Evolutionary conservation across 2,888 invertebrate genomes (phyloP), one percentile per base, ranked within the genome.

Genomic region (Agonopterix subpropinquella): DNA sequence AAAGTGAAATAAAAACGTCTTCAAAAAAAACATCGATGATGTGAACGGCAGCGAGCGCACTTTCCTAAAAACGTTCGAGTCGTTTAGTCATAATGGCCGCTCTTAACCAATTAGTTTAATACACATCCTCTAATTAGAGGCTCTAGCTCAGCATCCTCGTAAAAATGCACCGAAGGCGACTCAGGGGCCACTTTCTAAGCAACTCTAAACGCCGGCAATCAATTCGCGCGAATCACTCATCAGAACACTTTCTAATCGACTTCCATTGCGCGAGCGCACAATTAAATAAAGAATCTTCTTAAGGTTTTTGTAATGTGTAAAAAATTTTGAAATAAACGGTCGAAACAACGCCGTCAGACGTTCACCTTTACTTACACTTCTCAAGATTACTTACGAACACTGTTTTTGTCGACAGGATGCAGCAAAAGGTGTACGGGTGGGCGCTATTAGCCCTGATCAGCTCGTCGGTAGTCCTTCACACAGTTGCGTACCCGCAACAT

Each of bases 361-460:
- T 46, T 46, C 11, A 46, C 45, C 39, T 41, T 41, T 41, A 41
- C n/a, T 41, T 35, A 47, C 11, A 28, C 28, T 1, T 28, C 1
- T 5, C 15, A 18, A 8, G 9, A 13, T n/a, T 47, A 47, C 47
- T 43, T 43, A 44, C 39, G 28, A 42, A 8, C 11, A 8, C 36
- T 42, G 1, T 28, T 39, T 49, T 65, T 71, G 63, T 64, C 57
- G 39, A 53, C 80, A 84, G 94, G 92, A 89, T 92, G 80, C 88
- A 90, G 78, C 92, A 92, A 79, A 90, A 91, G 73, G 76, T 92
- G 47, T 74, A 89, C 63, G 93, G 95, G 50, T 92, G 93, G 91
- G 89, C 91, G 65, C 82, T 95, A 53, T 86, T 95, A 65, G 90
- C 90, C 67, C 90, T 96, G 54, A 89, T 95, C 66, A 89, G 91